These are phyloP conservation scores for Ptychodera flava DNA, from an alignment of 35 echinoderm and acorn worm genomes.

Conservation along the genomic window DNA sequence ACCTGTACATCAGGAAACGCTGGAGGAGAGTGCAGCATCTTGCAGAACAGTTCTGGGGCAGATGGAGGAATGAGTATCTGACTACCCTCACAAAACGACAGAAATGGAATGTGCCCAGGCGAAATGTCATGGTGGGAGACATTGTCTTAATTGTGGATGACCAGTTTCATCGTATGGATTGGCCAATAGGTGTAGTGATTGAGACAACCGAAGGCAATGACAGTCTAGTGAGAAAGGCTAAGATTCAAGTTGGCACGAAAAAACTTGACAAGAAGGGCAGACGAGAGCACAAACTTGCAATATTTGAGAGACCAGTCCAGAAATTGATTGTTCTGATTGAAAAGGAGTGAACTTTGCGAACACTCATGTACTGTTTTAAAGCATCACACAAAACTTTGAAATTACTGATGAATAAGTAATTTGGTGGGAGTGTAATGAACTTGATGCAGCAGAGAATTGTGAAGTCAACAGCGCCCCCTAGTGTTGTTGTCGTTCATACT, in stretches of 20 bases:
- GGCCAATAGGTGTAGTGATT: slow-evolving; percentile 5
- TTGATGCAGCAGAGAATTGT: too few species aligned
- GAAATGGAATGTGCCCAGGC: slow-evolving; percentile 20
- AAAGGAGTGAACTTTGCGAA: background rate
- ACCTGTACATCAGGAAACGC: background rate
- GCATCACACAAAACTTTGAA: too few species aligned
- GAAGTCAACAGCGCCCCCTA: too few species aligned
- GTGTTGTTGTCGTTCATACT: too few species aligned
- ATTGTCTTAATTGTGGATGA: slow-evolving; percentile 40
- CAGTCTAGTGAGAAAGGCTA: slow-evolving; percentile 24
- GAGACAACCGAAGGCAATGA: slow-evolving; percentile 10
- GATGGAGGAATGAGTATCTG: slow-evolving; percentile 50
- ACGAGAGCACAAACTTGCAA: background rate
- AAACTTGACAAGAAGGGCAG: too few species aligned
- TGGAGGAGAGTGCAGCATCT: slow-evolving; percentile 36
- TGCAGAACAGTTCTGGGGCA: slow-evolving; percentile 41
- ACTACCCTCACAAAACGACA: slow-evolving; percentile 17
- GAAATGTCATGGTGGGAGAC: slow-evolving; percentile 22
- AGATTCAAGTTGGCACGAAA: slow-evolving; percentile 12
- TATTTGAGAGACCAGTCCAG: slow-evolving; percentile 17
- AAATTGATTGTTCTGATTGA: slow-evolving; percentile 25
- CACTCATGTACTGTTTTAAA: too few species aligned
- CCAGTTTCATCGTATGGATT: background rate
- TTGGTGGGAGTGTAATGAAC: too few species aligned
- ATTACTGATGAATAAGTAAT: too few species aligned